Base-by-base conservation (phyloP, 2,797 vertebrate species). In the Uromys caudimaculatus region DNA sequence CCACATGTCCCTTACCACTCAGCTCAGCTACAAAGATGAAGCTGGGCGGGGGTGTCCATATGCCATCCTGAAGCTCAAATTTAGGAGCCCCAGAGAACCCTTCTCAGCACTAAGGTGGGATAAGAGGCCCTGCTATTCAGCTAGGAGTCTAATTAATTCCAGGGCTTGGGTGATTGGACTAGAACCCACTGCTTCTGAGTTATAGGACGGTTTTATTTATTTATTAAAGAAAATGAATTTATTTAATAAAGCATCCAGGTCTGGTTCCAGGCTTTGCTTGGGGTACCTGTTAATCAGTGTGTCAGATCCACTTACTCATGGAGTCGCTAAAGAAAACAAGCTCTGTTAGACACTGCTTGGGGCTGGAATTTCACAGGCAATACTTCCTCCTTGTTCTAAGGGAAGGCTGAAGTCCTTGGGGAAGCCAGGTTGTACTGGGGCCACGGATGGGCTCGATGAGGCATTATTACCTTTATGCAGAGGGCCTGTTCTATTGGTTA, bases 401-500 rank as follows among this genome's bases (percentile, higher is more conserved):
- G 11, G 23, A 75, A 32, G 2, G 21, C 77, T 64, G 52, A 56
- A 71, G 64, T 56, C 41, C 54, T 79, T 14, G 38, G 50, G 56
- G 71, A 67, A 62, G 91, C 82, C 5, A 17, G 77, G 71, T 3
- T 1, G 41, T 6, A 9, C 50, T 35, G 41, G 44, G 1, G 21
- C 47, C 56, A 35, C 3, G 1, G 52, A 47, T 1, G 23, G 89
- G 12, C 85, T 41, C 10, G 1, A 54, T 1, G 58, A 62, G 83
- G 47, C n/a, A 38, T 11, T 8, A 3, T 3, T 41, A 35, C 19
- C 0, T 5, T 41, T 2, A 54, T 17, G n/a, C 6, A 58, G 54
- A 19, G 54, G 73, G 6, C n/a, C 71, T 27, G 0, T 0, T 2
- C 71, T 17, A 0, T 0, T 4, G 44, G 77, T 17, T 14, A 82